phyloP scores from a whole-genome alignment of 2,797 vertebrate genomes.

The Cacajao melanocephalus region DNA sequence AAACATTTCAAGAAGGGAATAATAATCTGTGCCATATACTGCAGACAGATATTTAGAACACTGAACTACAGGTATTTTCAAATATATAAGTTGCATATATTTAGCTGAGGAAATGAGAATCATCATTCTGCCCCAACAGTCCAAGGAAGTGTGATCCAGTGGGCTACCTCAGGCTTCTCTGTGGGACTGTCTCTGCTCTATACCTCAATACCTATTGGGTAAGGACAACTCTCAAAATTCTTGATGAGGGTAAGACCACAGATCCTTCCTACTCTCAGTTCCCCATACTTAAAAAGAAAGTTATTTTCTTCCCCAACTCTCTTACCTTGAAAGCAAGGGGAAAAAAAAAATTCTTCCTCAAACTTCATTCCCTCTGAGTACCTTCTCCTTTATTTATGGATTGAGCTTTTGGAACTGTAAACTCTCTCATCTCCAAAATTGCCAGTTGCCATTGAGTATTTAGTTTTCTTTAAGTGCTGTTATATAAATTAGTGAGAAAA shows the following conservation, averaged over 20 bases:
- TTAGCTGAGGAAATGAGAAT: neutral
- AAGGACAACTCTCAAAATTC: neutral
- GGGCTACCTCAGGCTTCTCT: no score
- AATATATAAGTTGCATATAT: neutral
- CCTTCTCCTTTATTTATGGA: neutral
- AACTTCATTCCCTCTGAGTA: neutral
- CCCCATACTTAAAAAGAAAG: neutral
- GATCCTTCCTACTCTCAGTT: neutral
- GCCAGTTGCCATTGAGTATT: neutral
- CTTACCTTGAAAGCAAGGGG: neutral
- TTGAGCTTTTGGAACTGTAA: neutral
- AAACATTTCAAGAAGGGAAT: neutral
- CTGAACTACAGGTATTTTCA: fast-evolving
- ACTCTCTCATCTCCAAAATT: neutral
- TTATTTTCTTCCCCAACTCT: neutral
- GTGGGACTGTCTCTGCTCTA: neutral
- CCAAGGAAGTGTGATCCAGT: neutral
- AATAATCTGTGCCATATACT: neutral
- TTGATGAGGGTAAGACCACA: neutral
- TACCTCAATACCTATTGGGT: fast-evolving
- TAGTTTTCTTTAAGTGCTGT: neutral
- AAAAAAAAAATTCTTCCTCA: neutral
- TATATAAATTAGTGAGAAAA: no score
- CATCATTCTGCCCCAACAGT: neutral
- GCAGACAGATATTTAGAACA: neutral